A percentile compares a stretch with the other conserved stretches of the same genome.
Evolutionary conservation across 2,113 vertebrate genomes (phyloP).

Genomic region (Caretta caretta): DNA sequence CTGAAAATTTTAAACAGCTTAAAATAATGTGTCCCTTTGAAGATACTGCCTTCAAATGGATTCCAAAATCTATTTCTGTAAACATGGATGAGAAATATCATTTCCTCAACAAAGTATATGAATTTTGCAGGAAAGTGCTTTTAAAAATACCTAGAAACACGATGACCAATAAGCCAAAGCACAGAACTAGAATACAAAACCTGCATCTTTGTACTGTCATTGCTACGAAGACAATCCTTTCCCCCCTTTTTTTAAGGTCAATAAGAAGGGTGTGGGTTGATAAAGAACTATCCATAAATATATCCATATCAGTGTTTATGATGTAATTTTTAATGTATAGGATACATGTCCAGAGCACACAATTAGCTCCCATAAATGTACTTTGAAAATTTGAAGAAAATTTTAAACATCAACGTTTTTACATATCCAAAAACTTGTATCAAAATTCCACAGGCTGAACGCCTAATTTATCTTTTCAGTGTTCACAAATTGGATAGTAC

Average conservation of each 20-base stretch:
- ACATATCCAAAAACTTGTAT: too few species aligned
- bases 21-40: slow-evolving; percentile 71
- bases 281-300: too few species aligned
- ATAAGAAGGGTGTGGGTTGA: too few species aligned
- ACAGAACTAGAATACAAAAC: background rate
- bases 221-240: background rate
- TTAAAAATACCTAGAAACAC: slow-evolving; percentile 12
- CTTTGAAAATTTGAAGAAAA: background rate
- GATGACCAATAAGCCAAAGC: background rate
- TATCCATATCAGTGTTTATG: too few species aligned
- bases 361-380: background rate
- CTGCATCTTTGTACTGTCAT: background rate
- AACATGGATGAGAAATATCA: slow-evolving; percentile 31
- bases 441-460: background rate
- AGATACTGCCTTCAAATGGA: slow-evolving; percentile 62
- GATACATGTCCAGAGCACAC: background rate
- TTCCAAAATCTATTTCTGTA: slow-evolving; percentile 66
- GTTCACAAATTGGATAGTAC: background rate
- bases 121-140: slow-evolving; percentile 39
- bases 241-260: background rate
- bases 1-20: slow-evolving; percentile 70
- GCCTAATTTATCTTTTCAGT: background rate
- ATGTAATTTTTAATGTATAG: background rate
- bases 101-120: background rate
- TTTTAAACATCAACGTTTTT: background rate